Evolutionary conservation across 1,140 invertebrate genomes (phyloP), one percentile per base, ranked within the genome.

Genomic region (Pseudomyrmex gracilis): DNA sequence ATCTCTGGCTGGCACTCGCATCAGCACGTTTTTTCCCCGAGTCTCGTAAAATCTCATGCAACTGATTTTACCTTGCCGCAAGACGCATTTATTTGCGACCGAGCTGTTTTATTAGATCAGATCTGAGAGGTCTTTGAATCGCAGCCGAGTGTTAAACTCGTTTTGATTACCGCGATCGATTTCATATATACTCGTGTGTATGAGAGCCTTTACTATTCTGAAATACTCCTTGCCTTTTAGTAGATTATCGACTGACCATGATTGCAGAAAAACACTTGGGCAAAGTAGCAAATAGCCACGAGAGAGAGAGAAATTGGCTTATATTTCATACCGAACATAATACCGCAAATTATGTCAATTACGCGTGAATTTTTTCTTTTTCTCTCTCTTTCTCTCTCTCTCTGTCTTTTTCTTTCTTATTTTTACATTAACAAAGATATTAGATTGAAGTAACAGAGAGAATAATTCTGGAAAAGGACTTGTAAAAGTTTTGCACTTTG

Each of bases 11-110:
- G 3, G 22, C 53, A 70, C 76, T 78, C 51, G 20, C 51, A 57
- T 68, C 63, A 57, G 15, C 51, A 43, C 1, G 64, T 15, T 34
- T 78, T 10, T 34, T 57, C 12, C 12, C 15, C 2, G 51, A 24
- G 51, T n/a, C 20, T 8, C 63, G 24, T 78, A 58, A 68, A 78
- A 45, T 78, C 64, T 78, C 49, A 20, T 34, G 20, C 43, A 24
- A 70, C 43, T 70, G 15, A 78, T 80, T 80, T 47, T 70, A 34
- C 67, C 12, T 71, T 47, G 45, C 15, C 17, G 9, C 3, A 47
- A 68, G 3, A 43, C 10, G 43, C 53, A 24, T 71, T 71, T 22
- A 47, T 80, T 80, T 58, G 20, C 15, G 9, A 1, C 10, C 12
- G 45, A 34, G 20, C 20, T 17, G 10, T n/a, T 49, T n/a, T 24